Conservation (phyloP, 2,797 vertebrate species). For the Percopsis omiscomaycus region DNA sequence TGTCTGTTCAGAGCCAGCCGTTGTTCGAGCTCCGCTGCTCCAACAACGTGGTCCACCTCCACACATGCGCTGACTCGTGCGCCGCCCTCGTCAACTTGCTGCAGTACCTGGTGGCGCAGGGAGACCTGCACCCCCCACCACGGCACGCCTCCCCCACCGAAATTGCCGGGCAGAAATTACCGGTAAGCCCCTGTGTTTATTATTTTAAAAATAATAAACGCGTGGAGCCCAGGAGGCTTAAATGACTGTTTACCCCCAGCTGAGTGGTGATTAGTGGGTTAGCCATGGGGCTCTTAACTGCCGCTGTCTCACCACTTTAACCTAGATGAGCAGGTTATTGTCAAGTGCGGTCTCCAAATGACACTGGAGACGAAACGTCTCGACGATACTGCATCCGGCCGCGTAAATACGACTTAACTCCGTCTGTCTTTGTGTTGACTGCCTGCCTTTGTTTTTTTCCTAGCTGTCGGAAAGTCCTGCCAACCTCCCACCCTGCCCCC, state of each 20-base stretch:
- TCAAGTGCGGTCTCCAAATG: too few relatives aligned
- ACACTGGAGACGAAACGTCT: too few relatives aligned
- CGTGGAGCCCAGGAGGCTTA: not conserved
- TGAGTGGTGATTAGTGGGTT: not conserved
- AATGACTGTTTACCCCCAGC: not conserved
- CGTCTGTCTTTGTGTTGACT: conserved; percentile 11
- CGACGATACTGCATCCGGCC: not conserved
- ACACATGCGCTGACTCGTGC: conserved; percentile 91
- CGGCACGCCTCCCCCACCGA: conserved; percentile 86
- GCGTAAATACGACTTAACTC: not conserved
- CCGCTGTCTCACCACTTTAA: not conserved
- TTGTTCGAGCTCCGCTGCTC: conserved; percentile 92
- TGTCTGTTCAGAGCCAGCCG: conserved; percentile 69
- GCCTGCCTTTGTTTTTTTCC: conserved; percentile 28
- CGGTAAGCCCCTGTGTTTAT: conserved; percentile 67
- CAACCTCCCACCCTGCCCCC: conserved; percentile 78
- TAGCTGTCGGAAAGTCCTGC: conserved; percentile 83
- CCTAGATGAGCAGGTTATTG: not conserved
- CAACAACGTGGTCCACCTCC: conserved; percentile 90
- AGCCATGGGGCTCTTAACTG: not conserved
- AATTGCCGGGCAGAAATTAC: conserved; percentile 90
- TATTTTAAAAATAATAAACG: not conserved
- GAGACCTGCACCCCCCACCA: conserved; percentile 87
- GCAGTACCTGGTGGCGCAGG: conserved; percentile 85
- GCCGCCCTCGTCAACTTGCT: conserved; percentile 87